Evolutionary conservation across 2,797 vertebrate genomes (phyloP).

Genomic region (Amphiprion clarkii): DNA sequence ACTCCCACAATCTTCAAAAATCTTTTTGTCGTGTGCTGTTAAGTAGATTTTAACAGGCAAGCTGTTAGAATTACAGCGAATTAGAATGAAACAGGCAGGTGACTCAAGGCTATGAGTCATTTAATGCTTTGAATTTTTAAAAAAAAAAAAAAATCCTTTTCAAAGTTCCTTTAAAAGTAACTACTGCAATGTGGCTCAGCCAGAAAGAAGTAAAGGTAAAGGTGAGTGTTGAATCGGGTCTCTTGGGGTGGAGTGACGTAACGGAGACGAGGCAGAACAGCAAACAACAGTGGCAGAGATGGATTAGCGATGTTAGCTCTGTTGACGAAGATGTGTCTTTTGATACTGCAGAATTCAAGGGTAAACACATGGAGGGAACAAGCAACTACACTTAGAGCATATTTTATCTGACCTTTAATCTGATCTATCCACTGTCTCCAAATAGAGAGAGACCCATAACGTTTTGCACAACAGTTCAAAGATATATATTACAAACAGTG

Average conservation of each 20-base stretch:
- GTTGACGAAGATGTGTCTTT: constrained; percentile 65
- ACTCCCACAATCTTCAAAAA: constrained; percentile 41
- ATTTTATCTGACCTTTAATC: constrained; percentile 50
- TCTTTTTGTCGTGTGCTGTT: constrained; percentile 32
- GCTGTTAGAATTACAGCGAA: constrained; percentile 21
- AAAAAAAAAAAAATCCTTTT: constrained; percentile 3
- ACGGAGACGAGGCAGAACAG: constrained; percentile 40
- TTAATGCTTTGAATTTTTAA: constrained; percentile 2
- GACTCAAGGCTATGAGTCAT: constrained; percentile 24
- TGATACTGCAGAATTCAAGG: constrained; percentile 56
- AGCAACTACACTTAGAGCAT: constrained; percentile 46
- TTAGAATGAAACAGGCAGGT: constrained; percentile 24
- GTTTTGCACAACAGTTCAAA: background rate
- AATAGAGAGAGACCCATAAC: background rate
- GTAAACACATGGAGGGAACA: constrained; percentile 56
- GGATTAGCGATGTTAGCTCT: constrained; percentile 63
- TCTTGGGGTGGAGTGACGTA: constrained; percentile 52
- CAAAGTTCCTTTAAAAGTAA: constrained; percentile 5
- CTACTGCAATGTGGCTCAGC: background rate
- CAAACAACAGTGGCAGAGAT: constrained; percentile 63
- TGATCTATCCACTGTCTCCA: constrained; percentile 12
- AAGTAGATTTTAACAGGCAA: constrained; percentile 44
- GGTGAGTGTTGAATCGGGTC: constrained; percentile 45
- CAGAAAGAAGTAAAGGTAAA: constrained; percentile 31
- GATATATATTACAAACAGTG: background rate